These are phyloP conservation scores for Pammene aurita DNA, from an alignment of 2,888 invertebrate species.

Conservation along the genomic window DNA sequence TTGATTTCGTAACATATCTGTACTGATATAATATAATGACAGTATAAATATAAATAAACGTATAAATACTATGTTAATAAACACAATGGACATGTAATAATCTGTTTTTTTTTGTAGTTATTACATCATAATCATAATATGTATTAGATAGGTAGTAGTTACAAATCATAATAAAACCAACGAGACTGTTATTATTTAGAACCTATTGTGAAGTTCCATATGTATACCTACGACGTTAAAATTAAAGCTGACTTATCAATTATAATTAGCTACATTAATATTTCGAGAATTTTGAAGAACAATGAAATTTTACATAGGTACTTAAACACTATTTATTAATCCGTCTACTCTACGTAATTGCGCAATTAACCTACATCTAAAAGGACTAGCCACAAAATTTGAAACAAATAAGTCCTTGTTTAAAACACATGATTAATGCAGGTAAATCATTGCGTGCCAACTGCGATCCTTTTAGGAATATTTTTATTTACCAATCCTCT, in stretches of 20 bases:
- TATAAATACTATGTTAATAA: conserved; percentile 11
- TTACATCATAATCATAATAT: background rate
- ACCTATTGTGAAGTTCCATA: conserved; percentile 8
- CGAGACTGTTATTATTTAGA: background rate
- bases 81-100: background rate
- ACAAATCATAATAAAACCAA: background rate
- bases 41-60: background rate
- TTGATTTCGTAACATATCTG: conserved; percentile 25
- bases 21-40: conserved; percentile 12
- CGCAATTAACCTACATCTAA: conserved; percentile 23
- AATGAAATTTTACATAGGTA: conserved; percentile 16
- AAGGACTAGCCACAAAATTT: conserved; percentile 19
- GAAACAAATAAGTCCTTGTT: conserved; percentile 21
- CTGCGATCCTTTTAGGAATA: background rate
- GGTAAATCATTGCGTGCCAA: conserved; percentile 12
- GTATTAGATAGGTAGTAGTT: background rate
- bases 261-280: conserved; percentile 8
- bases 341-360: conserved; percentile 29
- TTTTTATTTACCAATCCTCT: background rate
- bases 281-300: conserved; percentile 5
- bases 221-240: background rate
- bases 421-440: background rate
- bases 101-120: background rate
- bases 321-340: conserved; percentile 13
- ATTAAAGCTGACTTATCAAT: conserved; percentile 17